Percentiles rank a stretch among this genome's conserved stretches.
These are phyloP conservation scores for Syngnathus typhle DNA, from an alignment of 2,113 vertebrate species.

Conservation along the genomic window DNA sequence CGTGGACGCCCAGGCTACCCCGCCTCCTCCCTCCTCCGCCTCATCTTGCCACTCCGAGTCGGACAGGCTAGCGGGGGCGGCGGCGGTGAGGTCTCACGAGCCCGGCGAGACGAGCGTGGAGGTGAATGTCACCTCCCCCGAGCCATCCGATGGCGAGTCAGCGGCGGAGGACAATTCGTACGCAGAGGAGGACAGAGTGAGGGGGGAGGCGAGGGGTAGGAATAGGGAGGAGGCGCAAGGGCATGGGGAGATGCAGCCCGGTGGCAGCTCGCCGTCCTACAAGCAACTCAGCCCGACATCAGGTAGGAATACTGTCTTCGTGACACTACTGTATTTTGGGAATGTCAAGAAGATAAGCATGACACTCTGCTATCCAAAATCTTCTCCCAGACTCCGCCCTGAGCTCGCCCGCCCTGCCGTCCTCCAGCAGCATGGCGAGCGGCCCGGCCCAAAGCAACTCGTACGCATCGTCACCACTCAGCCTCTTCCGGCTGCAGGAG, in stretches of 20 bases:
- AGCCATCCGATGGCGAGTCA: conserved; percentile 89
- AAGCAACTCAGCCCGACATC: conserved; percentile 86
- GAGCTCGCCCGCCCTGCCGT: conserved; percentile 70
- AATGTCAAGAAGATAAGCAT: neutral
- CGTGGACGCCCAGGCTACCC: conserved; percentile 61
- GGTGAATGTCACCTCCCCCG: conserved; percentile 87
- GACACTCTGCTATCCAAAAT: neutral
- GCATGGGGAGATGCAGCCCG: conserved; percentile 69
- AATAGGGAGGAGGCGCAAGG: conserved; percentile 70
- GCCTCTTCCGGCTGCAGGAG: conserved; percentile 97
- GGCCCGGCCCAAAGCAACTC: conserved; percentile 84
- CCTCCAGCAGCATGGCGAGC: conserved; percentile 68
- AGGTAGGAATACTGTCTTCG: conserved; percentile 69
- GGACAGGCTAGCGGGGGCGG: conserved; percentile 52
- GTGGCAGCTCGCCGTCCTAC: conserved; percentile 74
- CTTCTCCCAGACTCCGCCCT: conserved; percentile 79
- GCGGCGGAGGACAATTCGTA: conserved; percentile 84
- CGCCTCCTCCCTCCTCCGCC: conserved; percentile 60
- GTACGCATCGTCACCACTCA: conserved; percentile 94
- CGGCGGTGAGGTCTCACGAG: conserved; percentile 56
- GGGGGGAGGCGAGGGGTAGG: conserved; percentile 39
- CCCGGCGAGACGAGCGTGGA: conserved; percentile 75
- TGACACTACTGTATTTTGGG: neutral
- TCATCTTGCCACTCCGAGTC: conserved; percentile 69
- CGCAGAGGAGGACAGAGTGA: conserved; percentile 76